These are phyloP conservation scores for Felis chaus DNA, from an alignment of 2,113 vertebrate genomes.

Conservation along the genomic window DNA sequence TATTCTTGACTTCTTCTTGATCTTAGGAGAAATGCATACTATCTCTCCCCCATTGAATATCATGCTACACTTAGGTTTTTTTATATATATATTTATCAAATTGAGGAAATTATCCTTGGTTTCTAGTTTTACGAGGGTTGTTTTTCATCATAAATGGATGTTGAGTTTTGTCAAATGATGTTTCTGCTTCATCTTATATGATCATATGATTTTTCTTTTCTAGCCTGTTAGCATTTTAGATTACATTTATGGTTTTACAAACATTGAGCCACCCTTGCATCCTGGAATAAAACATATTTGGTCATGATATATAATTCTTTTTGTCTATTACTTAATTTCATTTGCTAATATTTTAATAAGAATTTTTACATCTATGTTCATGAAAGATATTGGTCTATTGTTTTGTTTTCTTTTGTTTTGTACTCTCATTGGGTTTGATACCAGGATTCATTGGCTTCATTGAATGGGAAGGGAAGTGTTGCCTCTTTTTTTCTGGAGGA, in stretches of 20 bases:
- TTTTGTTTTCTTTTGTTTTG: background rate
- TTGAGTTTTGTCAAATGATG: background rate
- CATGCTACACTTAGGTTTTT: background rate
- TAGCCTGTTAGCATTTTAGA: background rate
- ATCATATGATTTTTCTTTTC: background rate
- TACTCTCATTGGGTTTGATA: background rate
- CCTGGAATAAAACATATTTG: background rate
- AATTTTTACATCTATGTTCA: background rate
- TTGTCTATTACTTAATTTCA: background rate
- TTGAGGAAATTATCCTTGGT: background rate
- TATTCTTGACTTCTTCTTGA: background rate
- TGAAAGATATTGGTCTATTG: background rate
- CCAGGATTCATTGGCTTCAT: background rate
- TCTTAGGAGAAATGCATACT: background rate
- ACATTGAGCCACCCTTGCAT: background rate
- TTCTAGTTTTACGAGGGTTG: background rate
- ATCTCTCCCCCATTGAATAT: background rate
- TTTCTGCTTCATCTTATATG: background rate
- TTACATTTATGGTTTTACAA: background rate
- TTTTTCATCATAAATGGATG: background rate
- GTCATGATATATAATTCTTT: background rate
- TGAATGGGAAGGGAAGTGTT: background rate
- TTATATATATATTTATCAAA: background rate
- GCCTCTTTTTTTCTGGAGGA: background rate
- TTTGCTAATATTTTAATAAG: constrained; percentile 18